Evolutionary conservation across 2,888 invertebrate species (phyloP).

Genomic region (Acheta domesticus): DNA sequence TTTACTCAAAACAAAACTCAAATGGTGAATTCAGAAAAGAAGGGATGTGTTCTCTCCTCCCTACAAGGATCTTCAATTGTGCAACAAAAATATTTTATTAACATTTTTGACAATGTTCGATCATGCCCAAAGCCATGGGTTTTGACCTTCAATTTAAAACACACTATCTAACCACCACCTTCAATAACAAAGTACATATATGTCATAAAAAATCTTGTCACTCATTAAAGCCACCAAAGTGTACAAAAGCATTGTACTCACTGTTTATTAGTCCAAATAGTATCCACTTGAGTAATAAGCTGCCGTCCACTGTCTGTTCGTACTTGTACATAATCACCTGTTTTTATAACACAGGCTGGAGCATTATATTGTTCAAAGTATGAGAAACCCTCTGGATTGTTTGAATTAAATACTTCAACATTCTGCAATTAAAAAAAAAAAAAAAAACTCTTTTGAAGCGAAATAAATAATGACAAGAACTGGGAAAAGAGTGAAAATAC

Average conservation of each 20-base stretch:
- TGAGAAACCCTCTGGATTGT: conserved; percentile 71
- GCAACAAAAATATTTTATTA: too few species aligned
- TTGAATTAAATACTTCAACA: conserved; percentile 68
- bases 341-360: conserved; percentile 77
- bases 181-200: too few species aligned
- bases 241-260: conserved; percentile 50
- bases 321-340: conserved; percentile 93
- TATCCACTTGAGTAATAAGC: conserved; percentile 88
- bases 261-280: conserved; percentile 90
- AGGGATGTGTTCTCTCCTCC: too few species aligned
- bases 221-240: too few species aligned
- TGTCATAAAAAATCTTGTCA: too few species aligned
- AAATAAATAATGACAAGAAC: neutral
- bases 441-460: neutral
- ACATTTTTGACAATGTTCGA: too few species aligned
- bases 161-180: too few species aligned
- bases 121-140: too few species aligned
- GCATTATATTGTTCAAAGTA: conserved; percentile 94
- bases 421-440: conserved; percentile 56
- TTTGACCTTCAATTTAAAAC: too few species aligned
- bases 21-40: too few species aligned
- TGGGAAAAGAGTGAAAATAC: neutral
- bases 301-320: conserved; percentile 87
- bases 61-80: too few species aligned
- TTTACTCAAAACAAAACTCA: too few species aligned